phyloP scores from a whole-genome alignment of 2,113 vertebrate genomes.

The Hippocampus comes region DNA sequence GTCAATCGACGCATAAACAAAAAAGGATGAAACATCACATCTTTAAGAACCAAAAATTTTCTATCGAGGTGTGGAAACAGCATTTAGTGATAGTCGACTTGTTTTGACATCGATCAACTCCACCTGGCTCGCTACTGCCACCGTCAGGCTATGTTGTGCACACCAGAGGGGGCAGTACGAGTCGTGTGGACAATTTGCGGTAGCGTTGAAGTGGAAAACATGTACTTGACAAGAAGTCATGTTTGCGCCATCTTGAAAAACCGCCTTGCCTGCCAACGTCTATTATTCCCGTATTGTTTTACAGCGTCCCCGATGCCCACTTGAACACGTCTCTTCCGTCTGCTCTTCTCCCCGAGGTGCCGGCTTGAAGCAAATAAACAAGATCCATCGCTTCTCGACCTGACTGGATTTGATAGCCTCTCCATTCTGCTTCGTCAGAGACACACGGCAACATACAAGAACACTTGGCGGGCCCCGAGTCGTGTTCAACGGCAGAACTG shows the following conservation, averaged over 20 bases:
- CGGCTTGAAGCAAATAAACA: conserved; percentile 51
- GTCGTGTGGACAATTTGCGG: not conserved
- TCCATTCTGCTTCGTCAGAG: conserved; percentile 59
- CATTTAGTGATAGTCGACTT: too few relatives aligned
- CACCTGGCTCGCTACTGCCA: not conserved
- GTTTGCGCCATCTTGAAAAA: not conserved
- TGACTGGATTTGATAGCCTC: conserved; percentile 51
- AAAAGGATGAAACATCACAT: too few relatives aligned
- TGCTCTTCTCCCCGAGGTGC: conserved; percentile 48
- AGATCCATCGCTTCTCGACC: conserved; percentile 41
- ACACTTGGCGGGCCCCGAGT: conserved; percentile 55
- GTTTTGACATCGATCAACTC: not conserved
- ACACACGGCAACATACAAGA: conserved; percentile 51
- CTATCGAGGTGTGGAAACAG: too few relatives aligned
- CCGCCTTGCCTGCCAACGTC: conserved; percentile 32
- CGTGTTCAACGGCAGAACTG: conserved; percentile 52
- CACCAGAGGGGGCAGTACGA: not conserved
- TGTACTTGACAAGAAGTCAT: not conserved
- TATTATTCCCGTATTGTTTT: conserved; percentile 43
- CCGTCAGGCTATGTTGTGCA: not conserved
- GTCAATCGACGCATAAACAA: too few relatives aligned
- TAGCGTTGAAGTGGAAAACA: not conserved
- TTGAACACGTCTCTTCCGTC: conserved; percentile 41
- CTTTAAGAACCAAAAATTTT: too few relatives aligned
- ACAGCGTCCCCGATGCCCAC: conserved; percentile 47